A percentile compares a stretch with the other conserved stretches of the same genome.
These are phyloP conservation scores for Drosophila yooni DNA, from an alignment of 2,888 invertebrate species.

Conservation along the genomic window DNA sequence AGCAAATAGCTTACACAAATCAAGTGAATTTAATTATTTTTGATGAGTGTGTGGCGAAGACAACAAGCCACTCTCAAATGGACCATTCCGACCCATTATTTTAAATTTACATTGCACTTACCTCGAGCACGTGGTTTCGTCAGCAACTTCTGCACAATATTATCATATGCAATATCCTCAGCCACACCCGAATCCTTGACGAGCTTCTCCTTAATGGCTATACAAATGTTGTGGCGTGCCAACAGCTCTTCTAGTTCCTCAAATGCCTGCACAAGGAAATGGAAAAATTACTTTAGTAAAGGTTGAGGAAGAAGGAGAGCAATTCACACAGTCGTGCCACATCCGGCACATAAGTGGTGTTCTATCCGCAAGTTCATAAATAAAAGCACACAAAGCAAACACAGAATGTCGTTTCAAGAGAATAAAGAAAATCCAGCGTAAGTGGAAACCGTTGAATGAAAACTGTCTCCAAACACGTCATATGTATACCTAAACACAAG, in stretches of 20 bases:
- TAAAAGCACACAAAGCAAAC: constrained; percentile 41
- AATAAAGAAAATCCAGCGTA: constrained; percentile 1
- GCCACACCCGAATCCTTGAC: constrained; percentile 98
- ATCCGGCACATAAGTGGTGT: constrained; percentile 25
- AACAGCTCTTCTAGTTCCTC: constrained; percentile 95
- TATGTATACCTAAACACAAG: too few species aligned
- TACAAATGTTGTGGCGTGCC: constrained; percentile 94
- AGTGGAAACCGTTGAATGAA: constrained; percentile 1
- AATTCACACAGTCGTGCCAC: background rate
- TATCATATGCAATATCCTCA: constrained; percentile 93
- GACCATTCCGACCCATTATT: background rate
- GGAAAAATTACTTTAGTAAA: constrained; percentile 10
- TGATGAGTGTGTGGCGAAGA: background rate
- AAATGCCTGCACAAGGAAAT: constrained; percentile 89
- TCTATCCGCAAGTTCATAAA: constrained; percentile 12
- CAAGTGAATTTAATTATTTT: too few species aligned
- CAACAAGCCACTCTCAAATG: too few species aligned
- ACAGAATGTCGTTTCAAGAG: background rate
- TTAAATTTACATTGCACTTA: constrained; percentile 85
- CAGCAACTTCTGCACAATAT: constrained; percentile 93
- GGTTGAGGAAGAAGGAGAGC: background rate
- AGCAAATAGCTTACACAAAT: background rate
- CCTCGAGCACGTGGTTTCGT: constrained; percentile 96
- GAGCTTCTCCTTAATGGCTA: constrained; percentile 96
- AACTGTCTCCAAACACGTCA: constrained; percentile 30